Evolutionary conservation across 2,888 invertebrate species (phyloP).

Genomic region (Netelia fuscicornis): DNA sequence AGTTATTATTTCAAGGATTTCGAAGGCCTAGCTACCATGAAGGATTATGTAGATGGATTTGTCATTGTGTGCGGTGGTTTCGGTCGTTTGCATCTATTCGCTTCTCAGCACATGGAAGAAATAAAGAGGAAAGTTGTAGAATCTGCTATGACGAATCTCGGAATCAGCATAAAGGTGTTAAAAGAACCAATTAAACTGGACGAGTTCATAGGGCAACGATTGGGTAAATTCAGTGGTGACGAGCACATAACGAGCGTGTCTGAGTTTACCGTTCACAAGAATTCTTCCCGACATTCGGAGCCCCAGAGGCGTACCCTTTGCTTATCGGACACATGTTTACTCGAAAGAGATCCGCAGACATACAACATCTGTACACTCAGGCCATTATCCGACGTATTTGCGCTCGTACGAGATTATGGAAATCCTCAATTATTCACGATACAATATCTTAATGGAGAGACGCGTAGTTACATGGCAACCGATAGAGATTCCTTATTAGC

Average conservation of each 20-base stretch:
- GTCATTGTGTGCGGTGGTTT: conserved; percentile 96
- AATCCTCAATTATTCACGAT: conserved; percentile 97
- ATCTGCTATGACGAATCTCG: conserved; percentile 92
- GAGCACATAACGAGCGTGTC: conserved; percentile 98
- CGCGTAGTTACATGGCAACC: conserved; percentile 95
- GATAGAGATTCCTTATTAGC: conserved; percentile 98
- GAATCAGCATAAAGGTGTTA: conserved; percentile 93
- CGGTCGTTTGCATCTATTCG: conserved; percentile 96
- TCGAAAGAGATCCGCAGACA: conserved; percentile 98
- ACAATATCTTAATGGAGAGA: conserved; percentile 96
- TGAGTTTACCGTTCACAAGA: conserved; percentile 98
- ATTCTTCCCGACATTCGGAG: conserved; percentile 92
- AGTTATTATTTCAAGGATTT: conserved; percentile 95
- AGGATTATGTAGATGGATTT: conserved; percentile 97
- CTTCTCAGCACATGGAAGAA: conserved; percentile 93
- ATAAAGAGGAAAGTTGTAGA: conserved; percentile 95
- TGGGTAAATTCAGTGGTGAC: conserved; percentile 97
- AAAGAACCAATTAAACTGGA: conserved; percentile 94
- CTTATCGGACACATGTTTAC: conserved; percentile 96
- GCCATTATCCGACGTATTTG: conserved; percentile 94
- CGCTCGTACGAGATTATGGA: conserved; percentile 94
- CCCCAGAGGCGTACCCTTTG: conserved; percentile 96
- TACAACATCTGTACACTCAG: conserved; percentile 96
- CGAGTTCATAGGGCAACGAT: conserved; percentile 94
- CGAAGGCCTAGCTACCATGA: conserved; percentile 92